Evolutionary conservation across 2,888 invertebrate species (phyloP), one percentile per base, ranked within the genome.

Genomic region (Lithophane semibrunnea): DNA sequence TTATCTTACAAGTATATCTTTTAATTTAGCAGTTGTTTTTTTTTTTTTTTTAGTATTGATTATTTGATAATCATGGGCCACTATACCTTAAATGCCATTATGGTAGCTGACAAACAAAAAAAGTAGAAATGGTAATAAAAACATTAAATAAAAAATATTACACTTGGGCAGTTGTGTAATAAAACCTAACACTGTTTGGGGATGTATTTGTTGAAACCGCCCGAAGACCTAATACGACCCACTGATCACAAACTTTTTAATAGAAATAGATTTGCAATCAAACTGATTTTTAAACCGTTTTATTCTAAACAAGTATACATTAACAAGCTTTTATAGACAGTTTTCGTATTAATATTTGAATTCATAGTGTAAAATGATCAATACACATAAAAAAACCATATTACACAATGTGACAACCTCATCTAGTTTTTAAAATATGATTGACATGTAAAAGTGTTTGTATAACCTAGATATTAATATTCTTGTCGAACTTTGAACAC

Each of bases 41-140:
- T 24, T 49, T 75, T 24, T 37, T 47, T 78, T 75, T 78, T n/a
- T n/a, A n/a, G n/a, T 54, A 44, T 37, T 54, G 78, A 47, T 47
- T 78, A n/a, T 37, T 82, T 47, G 21, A 47, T 82, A 37, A 61
- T n/a, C 7, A 49, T 75, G 61, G 82, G 77, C 76, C 76, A 1
- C 54, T 24, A 54, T 75, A 61, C 61, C 24, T 13, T 21, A 47
- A 47, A 12, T 47, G 21, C 16, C 18, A n/a, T 52, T 29, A 37
- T 16, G 1, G 24, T 42, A 18, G 21, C 1, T 21, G 12, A 47
- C 18, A 61, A 1, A 24, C 9, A 37, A 47, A 3, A 18, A 44
- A 47, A 16, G 13, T 58, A 42, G 9, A 24, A 58, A 58, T 0
- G 1, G 4, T 29, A 21, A 37, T 69, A 10, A 8, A 44, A 71